A percentile compares a stretch with the other conserved stretches of the same genome.
phyloP scores from a whole-genome alignment of 2,797 vertebrate species.

The Chaetodon trifasciatus region DNA sequence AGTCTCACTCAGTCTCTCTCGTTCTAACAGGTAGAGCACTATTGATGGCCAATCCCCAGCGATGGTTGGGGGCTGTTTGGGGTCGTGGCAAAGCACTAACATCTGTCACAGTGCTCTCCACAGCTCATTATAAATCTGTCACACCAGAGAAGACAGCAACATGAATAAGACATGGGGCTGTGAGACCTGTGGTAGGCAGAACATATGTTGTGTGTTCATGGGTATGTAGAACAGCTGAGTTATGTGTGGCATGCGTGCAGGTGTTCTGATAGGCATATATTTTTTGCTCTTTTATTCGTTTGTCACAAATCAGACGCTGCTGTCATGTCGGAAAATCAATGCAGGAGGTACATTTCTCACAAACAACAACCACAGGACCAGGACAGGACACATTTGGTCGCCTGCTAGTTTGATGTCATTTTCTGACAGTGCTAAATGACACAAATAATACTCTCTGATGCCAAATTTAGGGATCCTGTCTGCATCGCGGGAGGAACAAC shows the following conservation, averaged over 20 bases:
- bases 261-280: slow-evolving; percentile 45
- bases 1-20: slow-evolving; percentile 45
- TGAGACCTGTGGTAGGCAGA: slow-evolving; percentile 54
- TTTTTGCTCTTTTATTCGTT: slow-evolving; percentile 34
- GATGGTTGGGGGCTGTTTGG: slow-evolving; percentile 67
- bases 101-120: slow-evolving; percentile 78
- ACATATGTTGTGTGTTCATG: slow-evolving; percentile 58
- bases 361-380: slow-evolving; percentile 45
- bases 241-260: slow-evolving; percentile 41
- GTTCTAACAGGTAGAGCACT: slow-evolving; percentile 72
- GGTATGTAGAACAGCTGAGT: slow-evolving; percentile 46
- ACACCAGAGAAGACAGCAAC: slow-evolving; percentile 59
- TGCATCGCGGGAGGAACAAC: slow-evolving; percentile 6
- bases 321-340: slow-evolving; percentile 64
- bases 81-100: slow-evolving; percentile 77
- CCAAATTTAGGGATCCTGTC: slow-evolving; percentile 39
- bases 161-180: slow-evolving; percentile 73
- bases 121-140: slow-evolving; percentile 79
- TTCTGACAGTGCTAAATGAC: slow-evolving; percentile 47
- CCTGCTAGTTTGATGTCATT: slow-evolving; percentile 31
- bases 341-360: slow-evolving; percentile 55
- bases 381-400: slow-evolving; percentile 26
- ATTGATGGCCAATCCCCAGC: slow-evolving; percentile 77
- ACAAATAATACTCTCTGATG: slow-evolving; percentile 34
- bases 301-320: slow-evolving; percentile 34